These are phyloP conservation scores for Leontopithecus rosalia DNA, from an alignment of 2,797 vertebrate genomes.

Conservation along the genomic window DNA sequence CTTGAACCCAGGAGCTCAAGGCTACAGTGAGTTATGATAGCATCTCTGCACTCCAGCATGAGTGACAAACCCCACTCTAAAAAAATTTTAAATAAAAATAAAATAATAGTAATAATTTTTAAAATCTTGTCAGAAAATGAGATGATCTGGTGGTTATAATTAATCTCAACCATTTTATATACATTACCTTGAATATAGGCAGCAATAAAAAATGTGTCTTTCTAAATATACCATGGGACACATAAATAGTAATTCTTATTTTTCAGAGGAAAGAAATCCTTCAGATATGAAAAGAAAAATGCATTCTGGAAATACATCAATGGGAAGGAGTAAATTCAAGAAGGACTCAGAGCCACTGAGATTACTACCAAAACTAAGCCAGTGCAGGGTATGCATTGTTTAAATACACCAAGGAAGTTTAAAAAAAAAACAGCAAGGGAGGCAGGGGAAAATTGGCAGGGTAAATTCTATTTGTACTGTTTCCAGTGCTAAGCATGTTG, in stretches of 20 bases:
- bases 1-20: background rate
- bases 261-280: background rate
- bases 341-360: background rate
- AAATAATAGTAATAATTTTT: background rate
- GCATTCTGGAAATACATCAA: background rate
- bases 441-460: background rate
- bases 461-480: background rate
- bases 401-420: background rate
- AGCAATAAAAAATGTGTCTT: background rate
- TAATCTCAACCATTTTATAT: background rate
- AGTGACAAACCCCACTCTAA: background rate
- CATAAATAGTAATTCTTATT: background rate
- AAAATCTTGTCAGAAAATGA: background rate
- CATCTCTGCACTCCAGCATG: background rate
- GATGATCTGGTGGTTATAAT: background rate
- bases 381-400: background rate
- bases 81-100: background rate
- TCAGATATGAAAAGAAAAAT: background rate
- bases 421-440: background rate
- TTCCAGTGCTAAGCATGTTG: background rate
- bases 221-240: background rate
- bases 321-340: background rate
- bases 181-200: background rate
- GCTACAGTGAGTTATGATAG: background rate
- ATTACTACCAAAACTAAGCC: background rate